Evolutionary conservation across 2,888 invertebrate species (phyloP), one percentile per base, ranked within the genome.

Genomic region (Thymelicus sylvestris): DNA sequence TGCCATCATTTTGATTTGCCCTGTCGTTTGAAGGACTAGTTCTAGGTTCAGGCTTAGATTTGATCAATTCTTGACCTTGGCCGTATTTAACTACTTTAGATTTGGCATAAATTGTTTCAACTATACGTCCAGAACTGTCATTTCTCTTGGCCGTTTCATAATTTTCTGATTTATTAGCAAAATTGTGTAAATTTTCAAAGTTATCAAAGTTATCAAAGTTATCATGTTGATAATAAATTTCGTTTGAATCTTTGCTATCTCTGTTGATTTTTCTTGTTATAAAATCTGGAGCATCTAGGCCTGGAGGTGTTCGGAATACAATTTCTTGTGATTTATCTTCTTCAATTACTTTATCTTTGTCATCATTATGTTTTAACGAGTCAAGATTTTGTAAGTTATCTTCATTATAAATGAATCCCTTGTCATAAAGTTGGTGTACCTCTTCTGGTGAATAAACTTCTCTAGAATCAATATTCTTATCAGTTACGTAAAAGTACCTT

Each of bases 61-160:
- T 57, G 48, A 7, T 50, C 19, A 39, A 3, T 71, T 52, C 44
- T 13, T 71, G 41, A 19, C 61, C 57, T 75, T 72, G n/a, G 79
- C 85, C 84, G 73, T 91, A 92, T 70, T 83, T 90, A 0, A 78
- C 84, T 5, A 93, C 91, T 81, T 87, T 93, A 0, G 92, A 90
- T 60, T 80, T 83, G 0, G 88, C 91, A 69, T 75, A 88, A 0
- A 88, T 81, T 2, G 92, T 93, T 81, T 92, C 91, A 10, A 81
- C 76, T 12, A 75, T 59, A 60, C 75, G 75, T 60, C 71, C 31
- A 31, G 60, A 13, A 44, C 48, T 71, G 19, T 61, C n/a, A 55
- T 73, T 57, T 15, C 31, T 61, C 8, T 38, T 50, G 5, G 52
- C 31, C 50, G 60, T 50, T 6, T 24, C 13, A 41, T 24, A 44